These are phyloP conservation scores for Scaptomyza flava DNA, from an alignment of 2,888 invertebrate species.

Conservation along the genomic window DNA sequence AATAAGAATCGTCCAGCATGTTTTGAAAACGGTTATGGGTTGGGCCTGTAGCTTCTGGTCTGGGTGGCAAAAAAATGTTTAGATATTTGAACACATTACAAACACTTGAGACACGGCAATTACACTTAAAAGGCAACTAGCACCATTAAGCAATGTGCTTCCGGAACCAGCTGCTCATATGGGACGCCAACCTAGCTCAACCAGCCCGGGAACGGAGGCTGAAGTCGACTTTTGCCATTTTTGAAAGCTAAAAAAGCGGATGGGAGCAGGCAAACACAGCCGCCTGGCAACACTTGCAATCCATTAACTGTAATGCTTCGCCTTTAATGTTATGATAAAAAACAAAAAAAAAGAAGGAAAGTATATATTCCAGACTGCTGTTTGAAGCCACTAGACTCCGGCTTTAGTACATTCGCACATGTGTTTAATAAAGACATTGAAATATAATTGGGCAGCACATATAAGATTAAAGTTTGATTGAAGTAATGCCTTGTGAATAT, in stretches of 20 bases:
- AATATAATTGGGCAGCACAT: slow-evolving; percentile 3
- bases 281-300: slow-evolving; percentile 72
- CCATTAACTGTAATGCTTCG: slow-evolving; percentile 68
- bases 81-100: slow-evolving; percentile 71
- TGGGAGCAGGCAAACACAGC: slow-evolving; percentile 29
- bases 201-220: slow-evolving; percentile 6
- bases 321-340: slow-evolving; percentile 69
- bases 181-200: slow-evolving; percentile 27
- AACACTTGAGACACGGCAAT: slow-evolving; percentile 60
- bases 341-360: slow-evolving; percentile 12
- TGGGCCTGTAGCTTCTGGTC: neutral
- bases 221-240: slow-evolving; percentile 36
- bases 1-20: slow-evolving; percentile 41
- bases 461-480: neutral
- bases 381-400: slow-evolving; percentile 10
- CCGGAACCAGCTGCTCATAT: slow-evolving; percentile 63
- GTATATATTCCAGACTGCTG: slow-evolving; percentile 17
- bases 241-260: slow-evolving; percentile 60
- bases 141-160: slow-evolving; percentile 68
- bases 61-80: slow-evolving; percentile 52
- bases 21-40: neutral
- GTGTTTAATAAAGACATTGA: neutral
- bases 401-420: slow-evolving; percentile 28
- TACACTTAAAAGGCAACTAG: slow-evolving; percentile 63
- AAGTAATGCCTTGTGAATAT: no score